Evolutionary conservation across 2,888 invertebrate species (phyloP).

Genomic region (Nymphalis polychloros): DNA sequence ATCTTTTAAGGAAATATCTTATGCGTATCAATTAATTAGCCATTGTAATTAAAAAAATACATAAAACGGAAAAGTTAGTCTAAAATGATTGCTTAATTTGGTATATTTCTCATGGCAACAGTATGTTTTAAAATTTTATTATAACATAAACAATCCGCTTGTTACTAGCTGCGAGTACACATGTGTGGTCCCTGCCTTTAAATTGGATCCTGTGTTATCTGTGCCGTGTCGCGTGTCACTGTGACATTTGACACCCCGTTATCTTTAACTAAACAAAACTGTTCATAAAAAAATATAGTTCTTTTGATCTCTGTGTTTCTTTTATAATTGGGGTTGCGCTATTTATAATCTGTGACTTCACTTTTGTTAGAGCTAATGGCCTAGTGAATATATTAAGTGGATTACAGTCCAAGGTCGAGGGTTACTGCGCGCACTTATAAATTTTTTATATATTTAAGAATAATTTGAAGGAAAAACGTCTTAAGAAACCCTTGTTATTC

Average conservation of each 20-base stretch:
- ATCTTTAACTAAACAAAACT: slow-evolving; percentile 8
- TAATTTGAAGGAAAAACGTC: too few species aligned
- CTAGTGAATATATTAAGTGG: background rate
- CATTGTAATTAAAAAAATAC: too few species aligned
- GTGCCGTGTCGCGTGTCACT: slow-evolving; percentile 25
- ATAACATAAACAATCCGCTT: background rate
- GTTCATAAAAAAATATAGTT: too few species aligned
- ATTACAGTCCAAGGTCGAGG: background rate
- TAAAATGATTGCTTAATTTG: background rate
- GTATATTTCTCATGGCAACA: background rate
- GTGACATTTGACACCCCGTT: slow-evolving; percentile 18
- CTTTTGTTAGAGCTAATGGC: background rate
- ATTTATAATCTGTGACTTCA: background rate
- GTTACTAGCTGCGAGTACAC: slow-evolving; percentile 15
- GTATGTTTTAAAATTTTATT: background rate
- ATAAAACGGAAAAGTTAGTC: background rate
- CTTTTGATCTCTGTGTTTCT: slow-evolving; percentile 1
- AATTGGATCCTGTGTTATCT: slow-evolving; percentile 22
- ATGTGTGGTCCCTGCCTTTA: slow-evolving; percentile 25
- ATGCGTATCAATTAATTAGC: too few species aligned
- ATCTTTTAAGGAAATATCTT: too few species aligned
- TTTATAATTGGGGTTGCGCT: background rate
- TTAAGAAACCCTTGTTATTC: too few species aligned
- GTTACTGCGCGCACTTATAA: background rate
- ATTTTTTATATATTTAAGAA: background rate